Evolutionary conservation across 2,797 vertebrate species (phyloP), one percentile per base, ranked within the genome.

Genomic region (Thunnus albacares): DNA sequence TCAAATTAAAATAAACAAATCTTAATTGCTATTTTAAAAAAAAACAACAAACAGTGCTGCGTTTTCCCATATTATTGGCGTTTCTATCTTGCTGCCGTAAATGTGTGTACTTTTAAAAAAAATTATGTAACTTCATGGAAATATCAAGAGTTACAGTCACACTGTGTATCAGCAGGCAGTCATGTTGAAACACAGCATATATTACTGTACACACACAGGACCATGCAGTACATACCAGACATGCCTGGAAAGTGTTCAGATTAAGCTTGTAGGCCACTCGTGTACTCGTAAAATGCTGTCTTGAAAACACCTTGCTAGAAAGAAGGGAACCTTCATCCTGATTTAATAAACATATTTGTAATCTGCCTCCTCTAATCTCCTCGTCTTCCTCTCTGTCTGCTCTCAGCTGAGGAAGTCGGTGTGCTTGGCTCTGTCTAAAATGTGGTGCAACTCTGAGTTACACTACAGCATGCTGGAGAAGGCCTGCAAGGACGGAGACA

Each of bases 391-490:
- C 22, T 79, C 18, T 63, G 2, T 67, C 9, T 35, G 11, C 12
- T 3, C 3, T 63, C 86, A 99, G 98, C 94, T 99, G 83, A 94
- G 95, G 79, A 96, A 84, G 78, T 89, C 97, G 1, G 96, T 96
- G 77, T 98, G 97, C 68, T 94, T 96, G 80, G 97, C 97, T 82
- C 95, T 99, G 91, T 96, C 95, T 9, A 98, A 96, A 92, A 94
- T 99, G 94, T 95, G 95, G 75, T 62, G 89, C 51, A 94, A 97
- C 57, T 80, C 95, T 0, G 96, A 96, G 71, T 91, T 98, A 41
- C 96, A 95, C 90, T 96, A 94, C 81, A 75, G 30, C 30, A 96
- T 99, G 96, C 93, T 99, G 80, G 95, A 97, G 81, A 97, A 96
- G 85, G 97, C 97, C 0, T 99, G 98, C 62, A 83, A 93, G 52